Conservation (phyloP, 2,888 invertebrate species). For the Drosophila recens region DNA sequence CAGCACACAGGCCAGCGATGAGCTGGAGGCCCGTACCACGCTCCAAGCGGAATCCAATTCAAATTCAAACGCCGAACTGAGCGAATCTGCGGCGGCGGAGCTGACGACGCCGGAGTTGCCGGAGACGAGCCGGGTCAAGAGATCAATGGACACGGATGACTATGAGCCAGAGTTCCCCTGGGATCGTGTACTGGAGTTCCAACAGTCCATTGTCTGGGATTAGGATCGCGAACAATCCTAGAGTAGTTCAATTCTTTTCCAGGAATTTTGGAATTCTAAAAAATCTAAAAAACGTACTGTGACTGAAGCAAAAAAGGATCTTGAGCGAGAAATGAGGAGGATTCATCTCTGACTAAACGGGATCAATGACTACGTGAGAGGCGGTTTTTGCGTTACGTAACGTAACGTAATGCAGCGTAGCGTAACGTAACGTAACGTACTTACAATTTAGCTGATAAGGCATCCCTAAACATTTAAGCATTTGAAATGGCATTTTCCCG, state of each 20-base stretch:
- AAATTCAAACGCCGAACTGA: constrained; percentile 35
- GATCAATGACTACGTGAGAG: constrained; percentile 53
- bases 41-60: constrained; percentile 54
- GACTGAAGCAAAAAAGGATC: constrained; percentile 70
- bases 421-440: constrained; percentile 56
- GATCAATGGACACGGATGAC: constrained; percentile 71
- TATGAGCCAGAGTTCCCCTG: constrained; percentile 90
- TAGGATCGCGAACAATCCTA: constrained; percentile 76
- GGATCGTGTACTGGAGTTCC: constrained; percentile 91
- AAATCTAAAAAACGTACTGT: constrained; percentile 67
- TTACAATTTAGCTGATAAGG: constrained; percentile 43
- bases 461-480: constrained; percentile 59
- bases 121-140: constrained; percentile 62
- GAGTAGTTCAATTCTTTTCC: constrained; percentile 55
- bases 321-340: constrained; percentile 13
- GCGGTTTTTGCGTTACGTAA: constrained; percentile 36
- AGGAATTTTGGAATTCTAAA: constrained; percentile 25
- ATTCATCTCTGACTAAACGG: constrained; percentile 58
- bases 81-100: constrained; percentile 50
- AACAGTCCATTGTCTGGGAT: constrained; percentile 90
- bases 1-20: constrained; percentile 74
- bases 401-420: constrained; percentile 37
- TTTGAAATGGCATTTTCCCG: constrained; percentile 73
- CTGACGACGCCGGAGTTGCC: constrained; percentile 45
- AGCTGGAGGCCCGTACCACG: constrained; percentile 71